phyloP scores from a whole-genome alignment of 2,888 invertebrate species.

The Scaeva pyrastri region DNA sequence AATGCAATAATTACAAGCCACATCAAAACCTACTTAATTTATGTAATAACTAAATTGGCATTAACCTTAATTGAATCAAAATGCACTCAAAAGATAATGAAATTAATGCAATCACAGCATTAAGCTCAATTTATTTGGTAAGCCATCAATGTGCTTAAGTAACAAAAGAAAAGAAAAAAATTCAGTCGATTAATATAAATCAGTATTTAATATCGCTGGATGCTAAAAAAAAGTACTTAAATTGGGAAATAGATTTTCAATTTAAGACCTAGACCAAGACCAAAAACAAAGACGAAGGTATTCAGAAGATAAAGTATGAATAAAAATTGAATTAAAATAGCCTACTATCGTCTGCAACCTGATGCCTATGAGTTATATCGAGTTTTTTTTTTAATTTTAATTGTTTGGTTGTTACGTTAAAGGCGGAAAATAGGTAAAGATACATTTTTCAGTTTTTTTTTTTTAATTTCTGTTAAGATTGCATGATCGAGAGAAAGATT shows the following conservation, averaged over 20 bases:
- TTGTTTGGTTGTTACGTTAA: constrained; percentile 20
- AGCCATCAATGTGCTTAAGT: background rate
- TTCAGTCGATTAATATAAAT: background rate
- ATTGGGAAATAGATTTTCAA: constrained; percentile 5
- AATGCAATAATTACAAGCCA: no score
- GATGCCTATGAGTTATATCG: constrained; percentile 30
- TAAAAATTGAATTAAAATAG: background rate
- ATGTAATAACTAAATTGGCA: no score
- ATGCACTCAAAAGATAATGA: no score
- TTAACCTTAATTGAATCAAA: no score
- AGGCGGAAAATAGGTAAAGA: background rate
- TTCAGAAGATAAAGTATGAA: background rate
- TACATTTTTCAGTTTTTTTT: background rate
- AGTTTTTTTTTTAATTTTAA: constrained; percentile 9
- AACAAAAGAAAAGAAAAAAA: no score
- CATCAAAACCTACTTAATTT: no score
- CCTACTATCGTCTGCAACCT: background rate
- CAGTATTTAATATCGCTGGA: background rate
- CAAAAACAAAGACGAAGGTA: background rate
- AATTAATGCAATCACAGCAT: no score
- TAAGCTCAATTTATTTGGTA: background rate
- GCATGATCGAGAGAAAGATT: constrained; percentile 29
- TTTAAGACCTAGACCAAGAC: background rate
- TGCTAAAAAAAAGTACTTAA: background rate
- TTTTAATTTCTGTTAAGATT: constrained; percentile 4